These are phyloP conservation scores for Lanistes nyassanus DNA, from an alignment of 1,140 invertebrate genomes.

Conservation along the genomic window DNA sequence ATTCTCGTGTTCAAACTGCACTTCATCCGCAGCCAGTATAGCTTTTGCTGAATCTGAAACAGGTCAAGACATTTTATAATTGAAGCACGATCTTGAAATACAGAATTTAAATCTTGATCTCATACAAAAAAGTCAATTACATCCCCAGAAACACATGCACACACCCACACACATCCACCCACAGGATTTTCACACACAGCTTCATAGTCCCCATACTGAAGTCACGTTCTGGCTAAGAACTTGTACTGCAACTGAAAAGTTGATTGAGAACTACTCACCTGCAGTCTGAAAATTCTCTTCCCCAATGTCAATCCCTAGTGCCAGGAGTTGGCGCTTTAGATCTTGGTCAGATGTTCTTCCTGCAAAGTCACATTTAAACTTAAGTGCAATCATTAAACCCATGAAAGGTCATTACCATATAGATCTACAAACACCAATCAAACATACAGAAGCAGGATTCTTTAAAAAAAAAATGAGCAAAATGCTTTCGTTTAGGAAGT, in stretches of 20 bases:
- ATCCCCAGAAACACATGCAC: background rate
- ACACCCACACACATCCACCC: background rate
- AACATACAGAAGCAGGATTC: background rate
- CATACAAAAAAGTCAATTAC: background rate
- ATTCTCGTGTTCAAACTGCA: slow-evolving; percentile 53
- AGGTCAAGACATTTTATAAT: background rate
- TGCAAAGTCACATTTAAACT: no score
- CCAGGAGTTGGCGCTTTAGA: background rate
- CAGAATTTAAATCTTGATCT: no score
- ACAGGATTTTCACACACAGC: no score
- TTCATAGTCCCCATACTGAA: no score
- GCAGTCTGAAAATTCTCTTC: slow-evolving; percentile 42
- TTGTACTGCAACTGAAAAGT: no score
- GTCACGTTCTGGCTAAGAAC: no score
- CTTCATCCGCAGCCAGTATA: slow-evolving; percentile 50
- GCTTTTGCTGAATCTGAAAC: slow-evolving; percentile 43
- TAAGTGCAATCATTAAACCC: no score
- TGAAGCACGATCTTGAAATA: background rate
- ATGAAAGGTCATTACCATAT: no score
- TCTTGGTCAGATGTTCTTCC: no score
- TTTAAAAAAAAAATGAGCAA: background rate
- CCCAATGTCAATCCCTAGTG: slow-evolving; percentile 30
- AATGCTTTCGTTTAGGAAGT: background rate
- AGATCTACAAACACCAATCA: background rate
- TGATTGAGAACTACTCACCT: slow-evolving; percentile 19